These are phyloP conservation scores for Esox lucius DNA, from an alignment of 2,797 vertebrate genomes.

Conservation along the genomic window DNA sequence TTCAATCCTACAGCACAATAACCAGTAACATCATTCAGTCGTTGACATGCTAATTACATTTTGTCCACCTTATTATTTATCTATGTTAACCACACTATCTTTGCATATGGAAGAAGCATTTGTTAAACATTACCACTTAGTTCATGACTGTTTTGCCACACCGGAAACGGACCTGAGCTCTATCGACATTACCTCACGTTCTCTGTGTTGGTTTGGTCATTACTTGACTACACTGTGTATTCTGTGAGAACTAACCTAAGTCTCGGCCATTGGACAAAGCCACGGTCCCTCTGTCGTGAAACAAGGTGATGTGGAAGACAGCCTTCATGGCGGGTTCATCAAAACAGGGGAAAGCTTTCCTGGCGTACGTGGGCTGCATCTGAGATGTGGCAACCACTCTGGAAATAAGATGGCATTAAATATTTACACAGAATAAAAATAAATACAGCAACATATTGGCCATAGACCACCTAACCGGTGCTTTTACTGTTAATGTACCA, in stretches of 20 bases:
- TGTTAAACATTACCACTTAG: not conserved
- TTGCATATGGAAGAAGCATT: not conserved
- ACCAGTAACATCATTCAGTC: conserved; percentile 18
- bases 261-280: conserved; percentile 87
- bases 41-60: not conserved
- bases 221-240: not conserved
- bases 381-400: conserved; percentile 89
- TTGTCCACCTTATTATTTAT: conserved; percentile 26
- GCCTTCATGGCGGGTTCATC: conserved; percentile 96
- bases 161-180: too few relatives aligned
- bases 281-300: conserved; percentile 50
- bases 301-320: conserved; percentile 78
- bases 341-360: conserved; percentile 94
- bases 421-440: conserved; percentile 85
- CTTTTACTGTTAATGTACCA: too few relatives aligned
- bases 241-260: conserved; percentile 66
- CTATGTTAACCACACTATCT: not conserved
- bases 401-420: conserved; percentile 80
- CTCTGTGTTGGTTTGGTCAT: too few relatives aligned
- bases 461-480: too few relatives aligned
- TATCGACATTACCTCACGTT: too few relatives aligned
- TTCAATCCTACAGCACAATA: conserved; percentile 10
- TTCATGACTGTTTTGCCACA: not conserved
- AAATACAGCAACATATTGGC: conserved; percentile 69
- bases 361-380: conserved; percentile 86